phyloP scores from a whole-genome alignment of 2,113 vertebrate species.

The Phalacrocorax brasilianus region DNA sequence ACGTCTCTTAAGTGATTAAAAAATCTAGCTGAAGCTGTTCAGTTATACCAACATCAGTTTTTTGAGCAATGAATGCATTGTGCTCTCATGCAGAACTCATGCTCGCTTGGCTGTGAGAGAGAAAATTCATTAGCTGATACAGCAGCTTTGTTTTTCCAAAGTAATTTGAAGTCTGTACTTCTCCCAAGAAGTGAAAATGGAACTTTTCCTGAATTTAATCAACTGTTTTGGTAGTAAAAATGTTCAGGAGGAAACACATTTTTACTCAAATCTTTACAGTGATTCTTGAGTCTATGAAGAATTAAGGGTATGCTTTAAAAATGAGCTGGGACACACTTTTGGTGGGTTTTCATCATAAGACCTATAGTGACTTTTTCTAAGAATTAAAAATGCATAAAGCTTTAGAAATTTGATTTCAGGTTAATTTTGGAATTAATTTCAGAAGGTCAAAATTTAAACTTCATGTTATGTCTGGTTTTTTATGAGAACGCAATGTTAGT shows the following conservation, averaged over 20 bases:
- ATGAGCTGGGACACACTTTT: neutral
- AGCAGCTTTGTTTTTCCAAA: conserved; percentile 63
- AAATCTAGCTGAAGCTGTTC: conserved; percentile 3
- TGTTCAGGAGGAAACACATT: neutral
- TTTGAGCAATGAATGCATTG: conserved; percentile 12
- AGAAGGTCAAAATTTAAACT: neutral
- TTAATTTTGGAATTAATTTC: neutral
- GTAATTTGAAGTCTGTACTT: conserved; percentile 39
- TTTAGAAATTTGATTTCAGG: neutral
- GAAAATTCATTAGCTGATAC: conserved; percentile 65
- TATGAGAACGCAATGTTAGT: neutral
- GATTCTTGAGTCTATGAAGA: neutral
- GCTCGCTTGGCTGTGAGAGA: conserved; percentile 37
- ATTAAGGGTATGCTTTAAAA: neutral
- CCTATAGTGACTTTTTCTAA: neutral
- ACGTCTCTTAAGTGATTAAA: neutral
- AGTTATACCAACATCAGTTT: neutral
- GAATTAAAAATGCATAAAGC: neutral
- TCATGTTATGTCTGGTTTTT: neutral
- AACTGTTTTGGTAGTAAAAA: neutral
- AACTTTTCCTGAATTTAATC: conserved; percentile 26
- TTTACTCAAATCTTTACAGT: neutral
- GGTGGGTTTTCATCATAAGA: neutral
- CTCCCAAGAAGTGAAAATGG: neutral
- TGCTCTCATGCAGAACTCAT: conserved; percentile 57